Conservation (phyloP, 2,888 invertebrate species). For the Nudaria mundana region DNA sequence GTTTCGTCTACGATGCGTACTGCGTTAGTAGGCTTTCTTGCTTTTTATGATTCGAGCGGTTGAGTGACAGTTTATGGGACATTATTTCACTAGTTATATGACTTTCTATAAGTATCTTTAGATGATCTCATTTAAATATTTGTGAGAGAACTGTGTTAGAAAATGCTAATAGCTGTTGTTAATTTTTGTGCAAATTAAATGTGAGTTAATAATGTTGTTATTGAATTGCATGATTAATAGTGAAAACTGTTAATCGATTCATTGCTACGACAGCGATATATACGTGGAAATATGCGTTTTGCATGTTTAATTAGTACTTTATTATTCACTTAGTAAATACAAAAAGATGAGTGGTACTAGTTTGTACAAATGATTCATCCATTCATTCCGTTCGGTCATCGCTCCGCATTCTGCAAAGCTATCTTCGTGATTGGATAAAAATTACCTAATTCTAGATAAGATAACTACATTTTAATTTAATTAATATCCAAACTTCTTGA, state of each 20-base stretch:
- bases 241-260: conserved; percentile 25
- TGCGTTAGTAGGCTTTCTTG: conserved; percentile 47
- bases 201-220: conserved; percentile 3
- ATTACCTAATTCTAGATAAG: too few relatives aligned
- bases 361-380: too few relatives aligned
- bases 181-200: background rate
- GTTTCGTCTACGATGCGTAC: conserved; percentile 65
- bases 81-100: background rate
- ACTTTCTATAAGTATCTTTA: too few relatives aligned
- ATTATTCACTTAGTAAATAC: background rate
- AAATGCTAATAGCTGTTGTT: conserved; percentile 1
- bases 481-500: too few relatives aligned
- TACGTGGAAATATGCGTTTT: background rate
- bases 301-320: background rate
- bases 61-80: conserved; percentile 48
- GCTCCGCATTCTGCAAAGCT: too few relatives aligned
- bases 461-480: too few relatives aligned
- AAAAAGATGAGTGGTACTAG: too few relatives aligned
- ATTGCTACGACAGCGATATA: conserved; percentile 13
- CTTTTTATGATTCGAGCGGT: conserved; percentile 32
- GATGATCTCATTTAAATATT: background rate
- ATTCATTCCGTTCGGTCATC: too few relatives aligned
- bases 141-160: background rate
- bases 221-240: conserved; percentile 11
- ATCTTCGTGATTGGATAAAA: too few relatives aligned